A percentile compares a stretch with the other conserved stretches of the same genome.
These are phyloP conservation scores for Ceratotherium simum DNA, from an alignment of 2,113 vertebrate genomes.

Conservation along the genomic window DNA sequence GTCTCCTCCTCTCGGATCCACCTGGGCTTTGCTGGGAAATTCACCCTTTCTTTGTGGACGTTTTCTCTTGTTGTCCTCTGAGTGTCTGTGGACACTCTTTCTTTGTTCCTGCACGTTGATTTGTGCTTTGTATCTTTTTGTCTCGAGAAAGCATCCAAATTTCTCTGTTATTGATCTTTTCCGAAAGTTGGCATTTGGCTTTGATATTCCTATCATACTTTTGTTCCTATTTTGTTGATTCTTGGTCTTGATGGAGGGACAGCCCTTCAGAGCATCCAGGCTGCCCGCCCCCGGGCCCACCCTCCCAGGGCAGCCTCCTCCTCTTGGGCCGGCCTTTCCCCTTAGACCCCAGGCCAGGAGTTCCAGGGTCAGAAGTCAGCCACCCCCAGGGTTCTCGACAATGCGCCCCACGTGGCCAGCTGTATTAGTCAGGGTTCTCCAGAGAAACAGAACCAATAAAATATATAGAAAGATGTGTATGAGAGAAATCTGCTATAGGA, in stretches of 20 bases:
- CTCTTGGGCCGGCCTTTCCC: not conserved
- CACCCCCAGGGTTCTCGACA: accelerated
- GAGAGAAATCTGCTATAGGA: not conserved
- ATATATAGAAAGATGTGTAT: not conserved
- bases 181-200: not conserved
- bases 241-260: not conserved
- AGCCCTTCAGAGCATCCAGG: not conserved
- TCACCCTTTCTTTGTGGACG: accelerated
- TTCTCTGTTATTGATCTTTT: not conserved
- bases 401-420: not conserved
- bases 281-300: not conserved
- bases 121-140: not conserved
- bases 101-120: not conserved
- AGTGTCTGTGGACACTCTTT: accelerated
- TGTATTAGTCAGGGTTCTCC: not conserved
- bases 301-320: not conserved
- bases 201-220: too few relatives aligned
- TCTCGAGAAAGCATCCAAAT: not conserved
- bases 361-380: not conserved
- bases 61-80: accelerated
- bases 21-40: not conserved
- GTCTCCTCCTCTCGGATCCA: too few relatives aligned
- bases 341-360: not conserved
- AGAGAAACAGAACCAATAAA: not conserved
- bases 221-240: too few relatives aligned